Base-by-base conservation (phyloP, 2,888 invertebrate species). In the Drosophila multiciliata region DNA sequence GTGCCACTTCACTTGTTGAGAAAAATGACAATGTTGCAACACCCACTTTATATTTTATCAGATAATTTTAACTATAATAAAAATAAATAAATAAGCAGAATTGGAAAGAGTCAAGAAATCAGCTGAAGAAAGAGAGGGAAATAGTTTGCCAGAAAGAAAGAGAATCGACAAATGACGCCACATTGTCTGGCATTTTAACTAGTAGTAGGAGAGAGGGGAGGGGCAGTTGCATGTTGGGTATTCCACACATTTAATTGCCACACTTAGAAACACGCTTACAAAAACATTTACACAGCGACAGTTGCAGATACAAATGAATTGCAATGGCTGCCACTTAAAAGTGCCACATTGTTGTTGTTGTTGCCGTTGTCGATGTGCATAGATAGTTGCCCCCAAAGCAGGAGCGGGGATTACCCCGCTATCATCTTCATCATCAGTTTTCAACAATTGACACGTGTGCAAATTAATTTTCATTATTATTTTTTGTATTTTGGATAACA, bases 251-350 rank as follows among this genome's bases (percentile, higher is more conserved):
- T 83, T 86, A 83, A 83, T 82, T 85, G 68, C 35, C 45, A 63
- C 59, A 72, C 62, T 52, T 32, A 71, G 61, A 52, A 64, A 67
- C 63, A 65, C 53, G 58, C 58, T 54, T 40, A 71, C 63, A 67
- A 45, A 63, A 54, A 59, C 58, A 64, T 38, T 3, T 1, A 3
- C 20, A 20, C 42, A 42, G 42, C 6, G 1, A 42, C 3, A 42
- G 12, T 7, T 40, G n/a, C 57, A 69, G 35, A 20, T 55, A 66
- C 50, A 55, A 33, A 42, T 69, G 62, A 29, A 29, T 29, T 29
- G 6, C 29, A 89, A 84, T 83, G 82, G 60, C 66, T 57, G 81
- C 73, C 81, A 88, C 75, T 88, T 83, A 64, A 80, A 80, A 54
- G 52, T 78, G 75, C 42, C 69, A 73, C 29, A 68, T 76, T 17